A percentile compares a stretch with the other conserved stretches of the same genome.
Evolutionary conservation across 2,888 invertebrate species (phyloP).

Genomic region (Ornithoptera priamus): DNA sequence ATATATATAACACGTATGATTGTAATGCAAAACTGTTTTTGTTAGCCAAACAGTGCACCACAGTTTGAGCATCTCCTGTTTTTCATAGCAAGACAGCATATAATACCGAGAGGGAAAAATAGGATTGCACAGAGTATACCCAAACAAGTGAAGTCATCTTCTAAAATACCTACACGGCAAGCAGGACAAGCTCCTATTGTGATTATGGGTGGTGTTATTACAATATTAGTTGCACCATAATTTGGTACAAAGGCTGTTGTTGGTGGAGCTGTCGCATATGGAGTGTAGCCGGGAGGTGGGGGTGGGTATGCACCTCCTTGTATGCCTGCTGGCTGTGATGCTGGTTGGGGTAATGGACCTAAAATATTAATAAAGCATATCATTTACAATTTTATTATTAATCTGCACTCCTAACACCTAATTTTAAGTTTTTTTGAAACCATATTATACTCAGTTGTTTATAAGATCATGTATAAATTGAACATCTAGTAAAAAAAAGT

Average conservation of each 20-base stretch:
- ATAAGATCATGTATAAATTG: not conserved
- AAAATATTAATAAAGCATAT: constrained; percentile 34
- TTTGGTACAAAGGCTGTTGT: constrained; percentile 76
- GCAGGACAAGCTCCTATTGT: constrained; percentile 93
- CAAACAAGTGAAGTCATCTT: constrained; percentile 92
- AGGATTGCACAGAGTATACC: constrained; percentile 91
- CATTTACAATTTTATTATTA: not conserved
- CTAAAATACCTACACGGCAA: constrained; percentile 91
- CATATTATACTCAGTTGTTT: not conserved
- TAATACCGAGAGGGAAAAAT: constrained; percentile 92
- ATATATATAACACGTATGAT: not conserved
- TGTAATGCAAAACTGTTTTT: not conserved
- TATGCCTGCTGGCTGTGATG: constrained; percentile 31
- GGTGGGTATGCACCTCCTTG: constrained; percentile 60
- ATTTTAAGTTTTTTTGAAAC: not conserved
- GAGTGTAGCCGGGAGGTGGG: constrained; percentile 80
- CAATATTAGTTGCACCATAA: constrained; percentile 82
- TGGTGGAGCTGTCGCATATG: constrained; percentile 57
- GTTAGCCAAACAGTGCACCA: constrained; percentile 87
- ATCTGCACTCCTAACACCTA: not conserved
- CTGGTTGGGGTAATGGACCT: constrained; percentile 41
- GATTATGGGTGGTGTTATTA: constrained; percentile 88
- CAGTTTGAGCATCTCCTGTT: constrained; percentile 93
- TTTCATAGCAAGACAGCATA: constrained; percentile 91
- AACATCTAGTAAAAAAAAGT: not conserved